Evolutionary conservation across 2,113 vertebrate genomes (phyloP).

Genomic region (Petromus typicus): DNA sequence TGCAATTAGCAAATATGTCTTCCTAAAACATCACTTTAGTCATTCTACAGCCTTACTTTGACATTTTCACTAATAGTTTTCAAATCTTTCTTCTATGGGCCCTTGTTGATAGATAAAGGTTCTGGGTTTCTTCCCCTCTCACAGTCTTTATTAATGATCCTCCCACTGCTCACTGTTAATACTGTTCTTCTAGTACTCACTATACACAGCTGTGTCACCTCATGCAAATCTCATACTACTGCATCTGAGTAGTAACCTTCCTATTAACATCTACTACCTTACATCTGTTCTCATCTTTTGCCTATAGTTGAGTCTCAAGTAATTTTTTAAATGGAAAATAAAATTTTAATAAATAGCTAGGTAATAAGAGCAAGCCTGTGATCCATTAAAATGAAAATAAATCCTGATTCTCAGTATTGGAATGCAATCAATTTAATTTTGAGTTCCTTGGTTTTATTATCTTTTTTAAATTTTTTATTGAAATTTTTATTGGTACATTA

Average conservation of each 20-base stretch:
- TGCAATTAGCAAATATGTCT: not conserved
- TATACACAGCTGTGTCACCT: too few relatives aligned
- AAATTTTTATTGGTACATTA: too few relatives aligned
- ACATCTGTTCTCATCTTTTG: not conserved
- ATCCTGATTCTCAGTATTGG: not conserved
- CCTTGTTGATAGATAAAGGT: not conserved
- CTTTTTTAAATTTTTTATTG: too few relatives aligned
- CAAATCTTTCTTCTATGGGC: not conserved
- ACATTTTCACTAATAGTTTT: not conserved
- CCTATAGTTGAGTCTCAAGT: not conserved
- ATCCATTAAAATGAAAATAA: not conserved
- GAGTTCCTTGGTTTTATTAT: not conserved
- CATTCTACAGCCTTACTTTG: not conserved
- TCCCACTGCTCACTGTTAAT: not conserved
- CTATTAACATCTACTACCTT: not conserved
- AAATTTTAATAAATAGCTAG: not conserved
- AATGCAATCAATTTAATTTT: not conserved
- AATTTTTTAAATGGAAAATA: not conserved
- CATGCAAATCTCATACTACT: not conserved
- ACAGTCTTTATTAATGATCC: not conserved
- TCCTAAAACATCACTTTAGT: not conserved
- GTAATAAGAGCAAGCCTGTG: not conserved
- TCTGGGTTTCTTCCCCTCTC: not conserved
- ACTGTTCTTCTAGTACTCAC: not conserved
- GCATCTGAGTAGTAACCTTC: not conserved